Percentiles rank a stretch among this genome's conserved stretches.
These are phyloP conservation scores for Temnothorax curvispinosus DNA, from an alignment of 1,140 invertebrate species.

Conservation along the genomic window DNA sequence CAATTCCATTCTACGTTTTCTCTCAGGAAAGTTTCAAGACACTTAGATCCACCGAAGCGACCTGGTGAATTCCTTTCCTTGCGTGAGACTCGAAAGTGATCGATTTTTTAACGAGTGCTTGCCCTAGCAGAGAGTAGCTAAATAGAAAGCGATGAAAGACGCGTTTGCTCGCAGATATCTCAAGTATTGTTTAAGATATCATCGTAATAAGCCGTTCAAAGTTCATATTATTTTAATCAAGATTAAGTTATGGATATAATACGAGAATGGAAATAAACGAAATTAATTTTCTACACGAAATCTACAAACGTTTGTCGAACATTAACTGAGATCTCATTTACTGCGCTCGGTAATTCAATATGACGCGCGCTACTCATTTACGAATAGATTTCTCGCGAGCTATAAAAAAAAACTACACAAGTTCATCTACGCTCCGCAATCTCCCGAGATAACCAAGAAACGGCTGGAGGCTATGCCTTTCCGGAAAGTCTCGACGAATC, in stretches of 20 bases:
- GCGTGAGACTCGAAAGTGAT: constrained; percentile 50
- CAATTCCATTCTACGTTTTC: constrained; percentile 60
- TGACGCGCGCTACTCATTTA: not conserved
- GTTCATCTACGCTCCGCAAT: constrained; percentile 36
- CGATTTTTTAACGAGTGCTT: constrained; percentile 23
- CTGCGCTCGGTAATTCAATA: not conserved
- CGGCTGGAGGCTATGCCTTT: constrained; percentile 59
- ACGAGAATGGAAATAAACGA: not conserved
- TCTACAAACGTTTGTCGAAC: not conserved
- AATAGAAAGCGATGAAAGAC: constrained; percentile 9
- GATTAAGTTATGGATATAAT: not conserved
- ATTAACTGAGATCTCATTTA: not conserved
- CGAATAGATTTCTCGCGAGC: constrained; percentile 8
- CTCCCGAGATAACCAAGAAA: constrained; percentile 54
- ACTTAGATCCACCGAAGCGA: constrained; percentile 37
- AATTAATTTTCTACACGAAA: not conserved
- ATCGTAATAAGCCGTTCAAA: not conserved
- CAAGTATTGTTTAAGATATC: constrained; percentile 1
- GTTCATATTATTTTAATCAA: constrained; percentile 12
- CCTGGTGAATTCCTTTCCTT: constrained; percentile 45
- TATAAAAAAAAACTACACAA: not conserved
- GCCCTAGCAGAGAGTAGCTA: constrained; percentile 7
- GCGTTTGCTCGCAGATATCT: not conserved
- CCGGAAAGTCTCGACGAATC: constrained; percentile 58
- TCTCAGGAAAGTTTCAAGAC: constrained; percentile 62